phyloP scores from a whole-genome alignment of 2,888 invertebrate genomes.

The Melanostoma mellinum region DNA sequence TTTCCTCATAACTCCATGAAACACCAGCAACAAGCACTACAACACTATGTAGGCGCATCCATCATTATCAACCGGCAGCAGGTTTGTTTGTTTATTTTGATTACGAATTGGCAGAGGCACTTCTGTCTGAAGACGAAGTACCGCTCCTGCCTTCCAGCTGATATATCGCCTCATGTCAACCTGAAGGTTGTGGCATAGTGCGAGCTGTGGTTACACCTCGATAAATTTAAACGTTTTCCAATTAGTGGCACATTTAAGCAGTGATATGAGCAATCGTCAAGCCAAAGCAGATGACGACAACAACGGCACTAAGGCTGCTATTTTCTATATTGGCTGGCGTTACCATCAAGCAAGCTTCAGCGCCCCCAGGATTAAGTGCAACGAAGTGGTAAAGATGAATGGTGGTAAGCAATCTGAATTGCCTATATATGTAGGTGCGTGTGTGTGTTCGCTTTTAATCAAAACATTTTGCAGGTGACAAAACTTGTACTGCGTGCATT shows the following conservation, averaged over 20 bases:
- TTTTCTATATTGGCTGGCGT: slow-evolving; percentile 24
- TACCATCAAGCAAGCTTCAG: neutral
- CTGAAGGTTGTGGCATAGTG: slow-evolving; percentile 37
- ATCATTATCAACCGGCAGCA: slow-evolving; percentile 70
- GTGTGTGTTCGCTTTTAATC: slow-evolving; percentile 53
- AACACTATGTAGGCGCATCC: slow-evolving; percentile 49
- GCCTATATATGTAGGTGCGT: slow-evolving; percentile 15
- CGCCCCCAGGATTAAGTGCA: slow-evolving; percentile 54
- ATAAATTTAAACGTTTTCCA: slow-evolving; percentile 71
- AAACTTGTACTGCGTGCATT: slow-evolving; percentile 46
- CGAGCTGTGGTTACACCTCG: slow-evolving; percentile 61
- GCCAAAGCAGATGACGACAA: slow-evolving; percentile 27
- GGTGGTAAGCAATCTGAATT: slow-evolving; percentile 2
- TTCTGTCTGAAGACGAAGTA: slow-evolving; percentile 10
- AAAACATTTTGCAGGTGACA: slow-evolving; percentile 67
- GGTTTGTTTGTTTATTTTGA: slow-evolving; percentile 70
- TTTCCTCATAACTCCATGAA: neutral
- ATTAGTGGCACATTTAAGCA: slow-evolving; percentile 72
- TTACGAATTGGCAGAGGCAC: slow-evolving; percentile 59
- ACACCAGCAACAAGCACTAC: slow-evolving; percentile 22
- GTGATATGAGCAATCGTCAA: slow-evolving; percentile 65
- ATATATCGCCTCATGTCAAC: slow-evolving; percentile 59
- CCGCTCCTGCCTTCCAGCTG: slow-evolving; percentile 49
- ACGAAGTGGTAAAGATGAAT: slow-evolving; percentile 62
- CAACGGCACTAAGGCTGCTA: neutral